phyloP scores from a whole-genome alignment of 2,888 invertebrate species.

The Microctonus brassicae region DNA sequence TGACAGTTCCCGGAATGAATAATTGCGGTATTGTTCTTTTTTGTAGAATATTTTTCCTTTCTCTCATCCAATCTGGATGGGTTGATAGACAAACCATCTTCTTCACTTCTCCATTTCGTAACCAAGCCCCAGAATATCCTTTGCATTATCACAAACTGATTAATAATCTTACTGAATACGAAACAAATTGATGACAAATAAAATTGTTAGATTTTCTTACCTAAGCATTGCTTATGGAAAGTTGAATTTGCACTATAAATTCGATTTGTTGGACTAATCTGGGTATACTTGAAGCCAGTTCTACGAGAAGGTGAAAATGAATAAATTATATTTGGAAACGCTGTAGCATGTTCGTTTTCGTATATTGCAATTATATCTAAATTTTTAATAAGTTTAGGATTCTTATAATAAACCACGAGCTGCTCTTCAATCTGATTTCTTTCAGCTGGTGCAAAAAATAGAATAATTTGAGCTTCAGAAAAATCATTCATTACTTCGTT shows the following conservation, averaged over 20 bases:
- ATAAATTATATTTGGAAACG: not conserved
- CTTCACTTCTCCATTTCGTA: not conserved
- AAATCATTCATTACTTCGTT: too few species aligned
- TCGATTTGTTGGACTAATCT: not conserved
- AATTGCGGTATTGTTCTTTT: not conserved
- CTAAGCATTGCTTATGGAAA: not conserved
- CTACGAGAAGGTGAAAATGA: not conserved
- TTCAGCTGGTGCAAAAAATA: not conserved
- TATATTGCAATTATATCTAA: not conserved
- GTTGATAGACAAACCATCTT: not conserved
- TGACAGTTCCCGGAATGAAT: slow-evolving; percentile 14
- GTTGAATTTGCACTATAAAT: not conserved
- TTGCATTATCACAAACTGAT: too few species aligned
- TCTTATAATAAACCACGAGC: not conserved
- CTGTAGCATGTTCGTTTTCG: too few species aligned
- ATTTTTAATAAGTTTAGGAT: not conserved
- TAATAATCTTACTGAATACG: too few species aligned
- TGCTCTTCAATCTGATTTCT: not conserved
- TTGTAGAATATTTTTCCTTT: not conserved
- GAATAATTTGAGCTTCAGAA: not conserved
- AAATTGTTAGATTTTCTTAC: not conserved
- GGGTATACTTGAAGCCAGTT: not conserved
- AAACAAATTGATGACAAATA: not conserved
- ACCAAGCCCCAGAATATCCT: slow-evolving; percentile 12
- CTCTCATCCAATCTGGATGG: slow-evolving; percentile 19